Conservation (phyloP, 2,113 vertebrate species). For the Hemichromis elongatus region DNA sequence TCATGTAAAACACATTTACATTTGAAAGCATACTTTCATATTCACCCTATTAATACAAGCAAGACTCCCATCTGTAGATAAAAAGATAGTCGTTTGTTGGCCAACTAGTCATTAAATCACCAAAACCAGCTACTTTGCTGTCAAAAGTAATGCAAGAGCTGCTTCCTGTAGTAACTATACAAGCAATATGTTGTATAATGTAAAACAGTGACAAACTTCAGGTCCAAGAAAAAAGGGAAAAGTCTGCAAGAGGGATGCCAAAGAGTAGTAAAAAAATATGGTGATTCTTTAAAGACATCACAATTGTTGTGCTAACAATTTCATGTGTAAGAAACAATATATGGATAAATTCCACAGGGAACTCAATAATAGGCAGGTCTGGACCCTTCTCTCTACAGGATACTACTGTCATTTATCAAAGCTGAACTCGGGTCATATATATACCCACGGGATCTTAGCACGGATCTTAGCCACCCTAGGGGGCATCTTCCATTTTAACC, state of each 20-base stretch:
- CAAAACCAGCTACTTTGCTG: neutral
- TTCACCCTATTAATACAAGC: neutral
- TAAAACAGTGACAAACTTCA: neutral
- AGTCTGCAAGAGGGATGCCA: neutral
- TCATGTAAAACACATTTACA: neutral
- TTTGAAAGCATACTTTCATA: neutral
- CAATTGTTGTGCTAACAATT: neutral
- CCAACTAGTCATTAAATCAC: neutral
- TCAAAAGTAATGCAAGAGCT: neutral
- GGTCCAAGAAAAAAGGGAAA: neutral
- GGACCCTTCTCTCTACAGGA: neutral
- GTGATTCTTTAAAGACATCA: neutral
- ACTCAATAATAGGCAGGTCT: neutral
- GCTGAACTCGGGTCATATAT: no score
- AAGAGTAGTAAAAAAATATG: constrained; percentile 1
- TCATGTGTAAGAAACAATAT: neutral
- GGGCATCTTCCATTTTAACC: no score
- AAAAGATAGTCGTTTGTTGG: neutral
- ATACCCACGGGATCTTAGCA: no score
- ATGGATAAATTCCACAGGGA: constrained; percentile 2
- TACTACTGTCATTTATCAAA: neutral
- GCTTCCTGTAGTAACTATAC: neutral
- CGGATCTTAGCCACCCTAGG: no score
- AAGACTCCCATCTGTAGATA: neutral
- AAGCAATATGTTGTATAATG: neutral